phyloP scores from a whole-genome alignment of 2,888 invertebrate species.

The Mythimna lalbum region DNA sequence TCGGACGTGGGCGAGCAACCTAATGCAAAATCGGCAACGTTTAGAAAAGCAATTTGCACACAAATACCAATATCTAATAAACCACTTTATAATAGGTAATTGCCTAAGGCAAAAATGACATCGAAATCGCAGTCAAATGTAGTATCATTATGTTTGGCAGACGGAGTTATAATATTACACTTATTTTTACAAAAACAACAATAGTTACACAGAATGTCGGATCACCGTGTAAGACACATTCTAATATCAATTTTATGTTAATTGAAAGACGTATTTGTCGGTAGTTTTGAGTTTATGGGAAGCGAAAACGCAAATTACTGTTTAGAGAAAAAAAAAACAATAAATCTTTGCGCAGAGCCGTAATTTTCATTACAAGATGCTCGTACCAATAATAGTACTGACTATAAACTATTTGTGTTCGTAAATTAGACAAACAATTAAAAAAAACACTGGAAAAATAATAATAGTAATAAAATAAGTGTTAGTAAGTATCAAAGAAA shows the following conservation, averaged over 20 bases:
- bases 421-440: not conserved
- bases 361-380: not conserved
- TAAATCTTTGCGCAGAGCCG: not conserved
- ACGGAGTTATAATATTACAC: constrained; percentile 54
- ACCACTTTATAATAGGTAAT: constrained; percentile 2
- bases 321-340: not conserved
- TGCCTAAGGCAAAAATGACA: not conserved
- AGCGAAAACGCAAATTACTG: not conserved
- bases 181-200: constrained; percentile 80
- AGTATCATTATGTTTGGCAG: constrained; percentile 14
- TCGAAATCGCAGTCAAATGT: constrained; percentile 14
- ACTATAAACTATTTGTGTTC: not conserved
- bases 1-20: too few species aligned
- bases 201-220: constrained; percentile 74
- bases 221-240: constrained; percentile 70
- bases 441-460: not conserved
- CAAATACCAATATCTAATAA: not conserved
- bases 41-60: constrained; percentile 36
- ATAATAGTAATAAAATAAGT: too few species aligned
- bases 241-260: constrained; percentile 56
- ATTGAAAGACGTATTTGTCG: constrained; percentile 72
- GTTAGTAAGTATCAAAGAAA: not conserved
- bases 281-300: constrained; percentile 29
- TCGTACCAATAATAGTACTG: too few species aligned
- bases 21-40: constrained; percentile 26